Evolutionary conservation across 1,140 invertebrate genomes (phyloP).

Genomic region (Pseudomyrmex flavicornis): DNA sequence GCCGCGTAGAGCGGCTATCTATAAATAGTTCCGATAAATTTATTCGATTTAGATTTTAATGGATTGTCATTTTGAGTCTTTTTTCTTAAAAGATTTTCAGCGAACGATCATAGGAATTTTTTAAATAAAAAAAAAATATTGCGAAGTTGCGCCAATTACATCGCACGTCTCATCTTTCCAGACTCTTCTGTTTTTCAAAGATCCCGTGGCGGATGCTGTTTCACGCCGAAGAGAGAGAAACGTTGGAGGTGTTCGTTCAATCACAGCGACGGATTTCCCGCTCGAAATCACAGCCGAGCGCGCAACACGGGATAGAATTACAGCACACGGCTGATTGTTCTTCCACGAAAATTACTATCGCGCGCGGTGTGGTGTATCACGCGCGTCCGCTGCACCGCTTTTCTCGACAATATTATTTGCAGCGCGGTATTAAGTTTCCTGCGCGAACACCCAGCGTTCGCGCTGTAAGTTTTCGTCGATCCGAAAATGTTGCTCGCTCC

Average conservation of each 20-base stretch:
- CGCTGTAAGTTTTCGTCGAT: neutral
- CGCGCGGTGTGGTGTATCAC: slow-evolving; percentile 21
- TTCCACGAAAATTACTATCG: slow-evolving; percentile 59
- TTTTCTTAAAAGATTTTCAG: no score
- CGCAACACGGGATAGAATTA: slow-evolving; percentile 41
- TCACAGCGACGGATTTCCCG: neutral
- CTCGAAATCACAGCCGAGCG: slow-evolving; percentile 7
- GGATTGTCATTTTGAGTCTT: no score
- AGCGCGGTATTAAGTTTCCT: slow-evolving; percentile 54
- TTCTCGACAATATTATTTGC: slow-evolving; percentile 57
- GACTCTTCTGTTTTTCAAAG: neutral
- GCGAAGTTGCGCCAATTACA: neutral
- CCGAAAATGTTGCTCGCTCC: neutral
- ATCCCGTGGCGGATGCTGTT: neutral
- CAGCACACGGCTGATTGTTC: slow-evolving; percentile 46
- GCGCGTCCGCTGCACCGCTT: slow-evolving; percentile 20
- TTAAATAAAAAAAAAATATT: no score
- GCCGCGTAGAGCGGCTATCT: neutral
- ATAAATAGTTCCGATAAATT: neutral
- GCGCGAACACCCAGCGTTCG: neutral
- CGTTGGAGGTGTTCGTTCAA: neutral
- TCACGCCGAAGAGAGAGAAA: no score
- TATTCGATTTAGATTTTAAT: slow-evolving; percentile 17
- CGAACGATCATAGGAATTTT: no score
- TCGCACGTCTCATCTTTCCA: neutral